Percentiles rank a stretch among this genome's conserved stretches.
These are phyloP conservation scores for Carassius auratus DNA, from an alignment of 2,113 vertebrate species.

Conservation along the genomic window DNA sequence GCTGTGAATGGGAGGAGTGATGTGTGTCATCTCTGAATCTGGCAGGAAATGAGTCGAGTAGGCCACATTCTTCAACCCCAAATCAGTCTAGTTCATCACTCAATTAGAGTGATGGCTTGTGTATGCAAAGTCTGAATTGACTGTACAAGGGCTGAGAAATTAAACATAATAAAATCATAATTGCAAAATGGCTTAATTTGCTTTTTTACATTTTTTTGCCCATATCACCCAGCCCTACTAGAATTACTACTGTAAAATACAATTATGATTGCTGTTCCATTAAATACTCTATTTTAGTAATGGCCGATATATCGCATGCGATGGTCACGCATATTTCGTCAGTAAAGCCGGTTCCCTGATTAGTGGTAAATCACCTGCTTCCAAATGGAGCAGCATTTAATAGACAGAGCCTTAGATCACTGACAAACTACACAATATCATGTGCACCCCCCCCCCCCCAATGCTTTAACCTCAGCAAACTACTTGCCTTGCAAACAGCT, in stretches of 20 bases:
- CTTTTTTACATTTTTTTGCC: no score
- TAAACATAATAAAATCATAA: neutral
- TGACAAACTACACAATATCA: no score
- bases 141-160: neutral
- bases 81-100: conserved; percentile 21
- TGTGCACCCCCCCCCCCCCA: neutral
- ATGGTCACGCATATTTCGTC: no score
- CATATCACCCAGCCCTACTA: no score
- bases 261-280: no score
- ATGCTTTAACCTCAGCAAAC: conserved; percentile 31
- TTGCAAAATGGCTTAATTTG: neutral
- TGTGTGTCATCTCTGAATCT: conserved; percentile 31
- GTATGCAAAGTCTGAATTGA: neutral
- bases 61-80: neutral
- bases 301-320: no score
- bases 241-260: no score
- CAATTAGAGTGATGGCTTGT: neutral
- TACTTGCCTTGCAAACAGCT: conserved; percentile 25
- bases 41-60: conserved; percentile 37
- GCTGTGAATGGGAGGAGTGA: conserved; percentile 30
- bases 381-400: no score
- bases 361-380: no score
- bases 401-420: no score
- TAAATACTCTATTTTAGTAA: no score
- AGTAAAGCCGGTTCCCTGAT: no score